Conservation (phyloP, 2,797 vertebrate genomes). For the Rousettus madagascariensis region DNA sequence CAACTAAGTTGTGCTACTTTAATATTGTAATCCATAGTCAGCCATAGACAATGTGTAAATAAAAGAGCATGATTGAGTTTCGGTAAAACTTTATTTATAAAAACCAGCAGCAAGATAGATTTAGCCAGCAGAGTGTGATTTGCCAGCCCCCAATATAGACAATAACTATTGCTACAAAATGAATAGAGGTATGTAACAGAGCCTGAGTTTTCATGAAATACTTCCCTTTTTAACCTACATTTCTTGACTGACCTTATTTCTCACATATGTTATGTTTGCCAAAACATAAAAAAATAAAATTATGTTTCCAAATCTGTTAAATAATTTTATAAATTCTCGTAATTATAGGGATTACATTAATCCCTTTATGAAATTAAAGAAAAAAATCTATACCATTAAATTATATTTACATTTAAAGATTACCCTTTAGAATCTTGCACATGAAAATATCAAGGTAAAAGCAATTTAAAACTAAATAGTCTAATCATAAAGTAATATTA, state of each 20-base stretch:
- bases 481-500: not conserved
- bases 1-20: not conserved
- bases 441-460: not conserved
- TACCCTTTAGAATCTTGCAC: not conserved
- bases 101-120: not conserved
- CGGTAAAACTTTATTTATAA: not conserved
- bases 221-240: not conserved
- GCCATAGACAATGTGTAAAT: not conserved
- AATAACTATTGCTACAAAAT: not conserved
- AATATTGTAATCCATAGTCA: not conserved
- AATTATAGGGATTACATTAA: not conserved
- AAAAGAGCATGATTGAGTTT: not conserved
- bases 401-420: not conserved
- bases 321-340: not conserved
- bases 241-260: not conserved
- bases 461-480: not conserved
- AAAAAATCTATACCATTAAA: too few relatives aligned
- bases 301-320: not conserved
- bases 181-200: not conserved
- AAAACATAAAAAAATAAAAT: not conserved
- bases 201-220: not conserved
- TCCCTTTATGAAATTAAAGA: not conserved
- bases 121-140: not conserved
- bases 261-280: not conserved
- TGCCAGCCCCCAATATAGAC: fast-evolving